phyloP scores from a whole-genome alignment of 2,113 vertebrate species.

The Lonchura striata region DNA sequence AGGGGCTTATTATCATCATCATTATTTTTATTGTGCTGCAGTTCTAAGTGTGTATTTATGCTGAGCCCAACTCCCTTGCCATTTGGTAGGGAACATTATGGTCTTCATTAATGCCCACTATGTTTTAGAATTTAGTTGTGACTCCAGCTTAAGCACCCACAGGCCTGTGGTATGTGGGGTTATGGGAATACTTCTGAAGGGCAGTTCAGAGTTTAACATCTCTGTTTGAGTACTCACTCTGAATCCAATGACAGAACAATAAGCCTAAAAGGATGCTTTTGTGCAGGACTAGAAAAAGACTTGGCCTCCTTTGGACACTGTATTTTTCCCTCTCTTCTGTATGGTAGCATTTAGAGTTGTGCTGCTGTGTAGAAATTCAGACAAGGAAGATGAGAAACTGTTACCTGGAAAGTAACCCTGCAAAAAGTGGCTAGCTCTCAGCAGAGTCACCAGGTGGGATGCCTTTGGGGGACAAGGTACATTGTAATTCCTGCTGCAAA shows the following conservation, averaged over 20 bases:
- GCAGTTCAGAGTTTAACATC: background rate
- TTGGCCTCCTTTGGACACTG: background rate
- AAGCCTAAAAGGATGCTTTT: background rate
- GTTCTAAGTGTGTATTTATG: slow-evolving; percentile 5
- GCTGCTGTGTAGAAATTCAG: background rate
- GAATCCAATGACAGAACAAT: background rate
- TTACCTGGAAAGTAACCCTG: background rate
- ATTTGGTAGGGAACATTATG: background rate
- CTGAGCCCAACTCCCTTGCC: background rate
- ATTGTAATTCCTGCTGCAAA: background rate
- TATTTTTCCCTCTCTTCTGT: background rate
- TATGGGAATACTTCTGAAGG: background rate
- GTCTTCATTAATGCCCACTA: background rate
- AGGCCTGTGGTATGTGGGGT: background rate
- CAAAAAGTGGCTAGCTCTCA: background rate
- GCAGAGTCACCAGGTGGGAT: background rate
- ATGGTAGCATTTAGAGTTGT: background rate
- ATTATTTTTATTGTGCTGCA: background rate
- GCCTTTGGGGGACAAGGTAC: background rate
- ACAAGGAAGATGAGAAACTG: background rate
- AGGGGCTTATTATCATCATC: background rate
- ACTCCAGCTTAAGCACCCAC: background rate
- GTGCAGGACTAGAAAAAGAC: background rate
- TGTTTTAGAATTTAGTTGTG: background rate
- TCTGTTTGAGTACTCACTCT: background rate